A percentile compares a stretch with the other conserved stretches of the same genome.
These are phyloP conservation scores for Pseudonaja textilis DNA, from an alignment of 2,113 vertebrate genomes.

Conservation along the genomic window DNA sequence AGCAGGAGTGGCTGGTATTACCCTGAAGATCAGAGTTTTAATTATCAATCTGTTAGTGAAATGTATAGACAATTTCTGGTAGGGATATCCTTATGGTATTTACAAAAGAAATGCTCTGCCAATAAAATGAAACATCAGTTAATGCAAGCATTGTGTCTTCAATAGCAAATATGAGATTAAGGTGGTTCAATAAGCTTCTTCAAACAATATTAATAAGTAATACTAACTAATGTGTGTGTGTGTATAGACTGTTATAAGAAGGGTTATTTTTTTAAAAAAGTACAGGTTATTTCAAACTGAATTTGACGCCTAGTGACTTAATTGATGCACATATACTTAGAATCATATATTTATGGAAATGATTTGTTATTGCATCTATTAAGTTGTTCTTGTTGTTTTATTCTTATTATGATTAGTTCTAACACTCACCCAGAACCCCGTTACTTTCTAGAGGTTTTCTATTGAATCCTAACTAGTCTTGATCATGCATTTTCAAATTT, in stretches of 20 bases:
- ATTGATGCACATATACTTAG: not conserved
- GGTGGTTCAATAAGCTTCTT: not conserved
- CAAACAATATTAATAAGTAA: not conserved
- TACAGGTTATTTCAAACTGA: too few species aligned
- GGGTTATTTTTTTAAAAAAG: too few species aligned
- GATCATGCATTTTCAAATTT: too few species aligned
- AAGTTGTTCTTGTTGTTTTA: not conserved
- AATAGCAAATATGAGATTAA: not conserved
- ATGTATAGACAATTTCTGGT: not conserved
- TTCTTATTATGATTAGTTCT: not conserved
- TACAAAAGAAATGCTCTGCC: not conserved
- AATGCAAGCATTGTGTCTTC: not conserved
- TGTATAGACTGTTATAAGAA: too few species aligned
- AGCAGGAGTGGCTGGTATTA: not conserved
- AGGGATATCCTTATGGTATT: not conserved
- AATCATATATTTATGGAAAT: not conserved
- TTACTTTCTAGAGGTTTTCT: not conserved
- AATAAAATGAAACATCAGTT: not conserved
- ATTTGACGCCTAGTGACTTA: not conserved
- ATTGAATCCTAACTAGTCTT: too few species aligned
- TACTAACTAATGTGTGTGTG: not conserved
- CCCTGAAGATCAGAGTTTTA: not conserved
- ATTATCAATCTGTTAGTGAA: not conserved
- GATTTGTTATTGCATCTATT: not conserved
- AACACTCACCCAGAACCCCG: not conserved